Evolutionary conservation across 1,140 invertebrate species (phyloP), one percentile per base, ranked within the genome.

Genomic region (Aphaenogaster floridana): DNA sequence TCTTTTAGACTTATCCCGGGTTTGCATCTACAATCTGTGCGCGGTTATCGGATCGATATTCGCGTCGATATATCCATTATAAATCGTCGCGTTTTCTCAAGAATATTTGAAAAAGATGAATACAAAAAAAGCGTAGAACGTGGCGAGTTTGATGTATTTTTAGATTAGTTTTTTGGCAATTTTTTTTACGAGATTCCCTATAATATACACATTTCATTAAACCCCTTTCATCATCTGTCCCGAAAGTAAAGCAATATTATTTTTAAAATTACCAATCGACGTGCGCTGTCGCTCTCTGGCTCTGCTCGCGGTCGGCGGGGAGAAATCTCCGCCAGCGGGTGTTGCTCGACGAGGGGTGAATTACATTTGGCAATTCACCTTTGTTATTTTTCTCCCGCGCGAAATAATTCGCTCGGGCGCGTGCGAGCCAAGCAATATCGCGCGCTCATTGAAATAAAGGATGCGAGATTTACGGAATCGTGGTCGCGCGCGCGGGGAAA

Each of bases 391-490:
- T 69, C n/a, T 52, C 34, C 5, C 21, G 8, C 34, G 13, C 45
- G 28, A 74, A 61, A 61, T 74, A 83, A 83, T 61, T 74, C 28
- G 39, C 13, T 2, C 13, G 39, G 39, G 36, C 13, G 42, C 45
- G 45, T 52, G 52, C 52, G 17, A 45, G 39, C 8, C 59, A 34
- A 36, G n/a, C 21, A 69, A 80, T 69, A 80, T 80, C 45, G 78
- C 13, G 54, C 28, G 69, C 9, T 61, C 69, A 84, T 84, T 74
- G 80, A 76, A 84, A 84, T 63, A 84, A 84, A 74, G 42, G 69
- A 76, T 48, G 64, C 66, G 54, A 61, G 80, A 76, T 76, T 84
- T 84, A 84, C 28, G 54, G 17, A 76, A 84, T 84, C 9, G 80
- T 48, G 63, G 63, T 48, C 34, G 79, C 28, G 57, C 21, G 36